Conservation (phyloP, 2,797 vertebrate genomes). For the Urophycis tenuis region DNA sequence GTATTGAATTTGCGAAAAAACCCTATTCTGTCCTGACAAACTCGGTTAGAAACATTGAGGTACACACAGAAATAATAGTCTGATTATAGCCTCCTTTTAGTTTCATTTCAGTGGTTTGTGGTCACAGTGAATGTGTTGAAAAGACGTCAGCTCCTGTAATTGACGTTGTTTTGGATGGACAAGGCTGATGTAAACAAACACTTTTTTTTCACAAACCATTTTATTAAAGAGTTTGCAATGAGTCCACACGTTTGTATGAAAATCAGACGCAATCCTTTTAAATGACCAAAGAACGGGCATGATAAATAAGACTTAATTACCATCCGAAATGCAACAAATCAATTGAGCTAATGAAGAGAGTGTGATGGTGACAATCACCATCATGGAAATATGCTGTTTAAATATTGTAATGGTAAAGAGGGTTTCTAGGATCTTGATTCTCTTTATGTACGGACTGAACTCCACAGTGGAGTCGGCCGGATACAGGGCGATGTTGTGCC, state of each 20-base stretch:
- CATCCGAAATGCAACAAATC: neutral
- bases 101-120: conserved; percentile 45
- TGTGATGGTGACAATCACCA: neutral
- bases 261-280: neutral
- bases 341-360: neutral
- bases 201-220: neutral
- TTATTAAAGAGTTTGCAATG: neutral
- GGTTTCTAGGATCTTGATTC: neutral
- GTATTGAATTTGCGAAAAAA: conserved; percentile 12
- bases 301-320: neutral
- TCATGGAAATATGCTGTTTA: neutral
- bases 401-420: neutral
- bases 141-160: conserved; percentile 6
- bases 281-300: neutral
- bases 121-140: conserved; percentile 48
- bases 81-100: conserved; percentile 26
- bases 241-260: neutral
- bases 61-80: neutral
- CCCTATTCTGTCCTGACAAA: neutral
- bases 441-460: neutral
- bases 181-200: neutral
- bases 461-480: neutral
- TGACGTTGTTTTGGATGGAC: neutral
- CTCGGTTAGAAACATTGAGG: neutral
- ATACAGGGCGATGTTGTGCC: neutral